Conservation (phyloP, 2,113 vertebrate genomes). For the Candoia aspera region DNA sequence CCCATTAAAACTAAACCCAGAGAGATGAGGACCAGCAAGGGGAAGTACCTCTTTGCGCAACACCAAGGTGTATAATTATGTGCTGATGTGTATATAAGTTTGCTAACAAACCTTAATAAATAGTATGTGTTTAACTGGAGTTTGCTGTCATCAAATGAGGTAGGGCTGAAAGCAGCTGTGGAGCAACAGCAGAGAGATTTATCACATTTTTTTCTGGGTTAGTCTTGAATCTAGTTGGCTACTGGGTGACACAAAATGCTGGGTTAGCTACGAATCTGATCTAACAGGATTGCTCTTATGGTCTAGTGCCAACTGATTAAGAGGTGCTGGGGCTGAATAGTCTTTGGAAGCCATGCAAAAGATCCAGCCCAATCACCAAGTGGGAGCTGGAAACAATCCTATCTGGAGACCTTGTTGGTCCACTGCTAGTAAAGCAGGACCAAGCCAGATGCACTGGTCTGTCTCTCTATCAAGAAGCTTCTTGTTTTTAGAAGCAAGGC, state of each 20-base stretch:
- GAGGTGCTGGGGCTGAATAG: neutral
- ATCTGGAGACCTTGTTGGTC: neutral
- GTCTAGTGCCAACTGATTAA: neutral
- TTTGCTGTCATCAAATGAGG: neutral
- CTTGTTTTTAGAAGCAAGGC: neutral
- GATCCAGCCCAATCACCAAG: neutral
- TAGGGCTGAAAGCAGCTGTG: neutral
- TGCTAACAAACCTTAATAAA: neutral
- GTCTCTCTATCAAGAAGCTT: neutral
- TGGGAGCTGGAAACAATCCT: neutral
- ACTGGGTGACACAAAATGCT: neutral
- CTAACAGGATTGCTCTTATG: neutral
- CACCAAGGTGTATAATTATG: neutral
- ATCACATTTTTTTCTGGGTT: neutral
- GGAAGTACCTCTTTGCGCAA: neutral
- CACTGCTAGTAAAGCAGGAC: neutral
- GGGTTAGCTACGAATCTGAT: neutral
- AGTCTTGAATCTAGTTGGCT: neutral
- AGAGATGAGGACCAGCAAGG: neutral
- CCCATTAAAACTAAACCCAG: neutral
- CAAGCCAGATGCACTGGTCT: neutral
- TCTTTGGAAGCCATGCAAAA: neutral
- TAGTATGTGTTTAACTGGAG: neutral
- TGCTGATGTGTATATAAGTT: neutral
- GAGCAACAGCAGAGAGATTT: neutral